Conservation (phyloP, 1,140 invertebrate species). For the Tribolium madens region DNA sequence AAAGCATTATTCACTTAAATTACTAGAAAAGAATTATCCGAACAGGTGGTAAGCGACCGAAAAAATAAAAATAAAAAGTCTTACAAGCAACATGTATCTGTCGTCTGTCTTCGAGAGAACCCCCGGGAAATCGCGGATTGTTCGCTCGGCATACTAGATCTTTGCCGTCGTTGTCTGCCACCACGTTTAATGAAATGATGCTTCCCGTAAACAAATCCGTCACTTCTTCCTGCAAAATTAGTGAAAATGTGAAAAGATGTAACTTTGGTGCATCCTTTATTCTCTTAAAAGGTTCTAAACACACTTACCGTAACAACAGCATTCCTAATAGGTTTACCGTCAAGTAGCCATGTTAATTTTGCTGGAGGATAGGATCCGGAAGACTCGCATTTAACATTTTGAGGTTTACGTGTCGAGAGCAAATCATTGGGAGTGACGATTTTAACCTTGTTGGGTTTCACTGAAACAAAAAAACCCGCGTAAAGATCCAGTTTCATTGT, state of each 20-base stretch:
- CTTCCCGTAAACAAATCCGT: slow-evolving; percentile 73
- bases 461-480: slow-evolving; percentile 64
- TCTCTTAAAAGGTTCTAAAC: not conserved
- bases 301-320: slow-evolving; percentile 68
- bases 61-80: slow-evolving; percentile 57
- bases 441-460: slow-evolving; percentile 78
- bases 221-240: slow-evolving; percentile 60
- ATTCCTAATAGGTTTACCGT: slow-evolving; percentile 73
- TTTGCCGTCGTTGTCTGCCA: slow-evolving; percentile 83
- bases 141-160: slow-evolving; percentile 88
- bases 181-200: slow-evolving; percentile 78
- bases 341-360: slow-evolving; percentile 78
- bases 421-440: slow-evolving; percentile 73
- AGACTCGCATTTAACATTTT: slow-evolving; percentile 76
- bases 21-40: not conserved
- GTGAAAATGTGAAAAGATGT: not conserved
- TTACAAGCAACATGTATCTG: slow-evolving; percentile 87
- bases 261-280: not conserved
- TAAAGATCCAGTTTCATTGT: slow-evolving; percentile 4
- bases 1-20: slow-evolving; percentile 1
- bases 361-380: slow-evolving; percentile 81
- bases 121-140: slow-evolving; percentile 87
- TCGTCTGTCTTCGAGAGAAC: slow-evolving; percentile 81
- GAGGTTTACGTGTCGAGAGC: slow-evolving; percentile 72
- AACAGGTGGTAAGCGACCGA: slow-evolving; percentile 31